Evolutionary conservation across 2,888 invertebrate species (phyloP), one percentile per base, ranked within the genome.

Genomic region (Podotricha telesiphe): DNA sequence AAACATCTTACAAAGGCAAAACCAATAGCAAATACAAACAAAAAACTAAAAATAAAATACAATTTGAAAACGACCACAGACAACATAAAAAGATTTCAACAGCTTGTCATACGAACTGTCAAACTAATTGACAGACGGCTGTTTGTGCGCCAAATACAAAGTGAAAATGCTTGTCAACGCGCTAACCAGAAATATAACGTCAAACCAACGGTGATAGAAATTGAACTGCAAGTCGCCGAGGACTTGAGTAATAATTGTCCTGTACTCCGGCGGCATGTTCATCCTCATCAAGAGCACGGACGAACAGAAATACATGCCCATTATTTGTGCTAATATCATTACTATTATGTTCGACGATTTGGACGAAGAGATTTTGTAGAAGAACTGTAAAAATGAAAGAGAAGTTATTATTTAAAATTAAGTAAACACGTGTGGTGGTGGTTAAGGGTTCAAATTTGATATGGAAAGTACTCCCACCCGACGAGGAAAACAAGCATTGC

Each of bases 301-400:
- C 0, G 99, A 99, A 65, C 99, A 98, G 91, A 99, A 99, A 85
- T 99, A 99, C 99, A 99, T 99, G 48, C 99, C 99, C 99, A 99
- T 99, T 78, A 99, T 97, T 93, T 99, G 99, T 0, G 99, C 99
- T 53, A 99, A 93, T 74, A 98, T 96, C 63, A 99, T 89, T 3
- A 99, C 99, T 76, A 99, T 99, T 67, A 99, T 96, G 86, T 99
- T 99, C 11, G 99, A 99, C 4, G 99, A 99, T 88, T 99, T 99
- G 77, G 98, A 98, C 78, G 99, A 99, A 0, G 99, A 99, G 82
- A 99, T 99, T 80, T 99, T 98, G 93, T 99, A 99, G 94, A 99
- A 99, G 86, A 99, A 99, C 98, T 99, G 94, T 0, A 83, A 78
- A 34, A 89, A 69, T 17, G 13, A 10, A 6, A 47, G 37, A 37